A percentile compares a stretch with the other conserved stretches of the same genome.
phyloP scores from a whole-genome alignment of 1,140 invertebrate species.

The Pseudomyrmex flavicornis region DNA sequence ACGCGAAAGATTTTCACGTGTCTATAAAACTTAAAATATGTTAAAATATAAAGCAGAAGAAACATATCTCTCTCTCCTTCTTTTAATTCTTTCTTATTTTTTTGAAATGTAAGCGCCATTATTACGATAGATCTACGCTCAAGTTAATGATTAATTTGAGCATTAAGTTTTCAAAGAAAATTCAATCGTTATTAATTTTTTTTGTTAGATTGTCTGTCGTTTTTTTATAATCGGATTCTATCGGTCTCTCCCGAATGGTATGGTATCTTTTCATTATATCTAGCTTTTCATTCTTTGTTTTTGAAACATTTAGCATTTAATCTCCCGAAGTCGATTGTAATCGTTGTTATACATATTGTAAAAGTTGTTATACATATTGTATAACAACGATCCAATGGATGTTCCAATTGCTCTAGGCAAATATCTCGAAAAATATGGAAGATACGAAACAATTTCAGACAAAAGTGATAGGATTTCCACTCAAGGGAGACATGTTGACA shows the following conservation, averaged over 20 bases:
- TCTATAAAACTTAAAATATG: background rate
- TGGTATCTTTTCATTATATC: slow-evolving; percentile 38
- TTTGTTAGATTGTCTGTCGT: slow-evolving; percentile 12
- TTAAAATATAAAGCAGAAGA: slow-evolving; percentile 24
- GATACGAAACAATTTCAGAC: too few species aligned
- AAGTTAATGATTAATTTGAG: slow-evolving; percentile 51
- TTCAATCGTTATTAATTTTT: slow-evolving; percentile 37
- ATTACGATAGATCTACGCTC: background rate
- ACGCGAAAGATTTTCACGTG: too few species aligned
- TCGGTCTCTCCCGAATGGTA: background rate
- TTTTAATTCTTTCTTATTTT: background rate
- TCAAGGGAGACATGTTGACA: too few species aligned
- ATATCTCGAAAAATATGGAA: too few species aligned
- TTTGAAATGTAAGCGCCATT: background rate
- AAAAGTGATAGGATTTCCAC: too few species aligned
- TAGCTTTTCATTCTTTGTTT: slow-evolving; percentile 2
- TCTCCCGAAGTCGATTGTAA: background rate
- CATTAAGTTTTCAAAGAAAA: slow-evolving; percentile 40
- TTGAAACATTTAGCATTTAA: slow-evolving; percentile 36
- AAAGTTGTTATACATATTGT: slow-evolving; percentile 19
- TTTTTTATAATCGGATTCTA: slow-evolving; percentile 59
- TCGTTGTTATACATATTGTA: slow-evolving; percentile 23
- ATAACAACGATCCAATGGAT: too few species aligned
- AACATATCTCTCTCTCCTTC: background rate
- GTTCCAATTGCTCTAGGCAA: background rate